These are phyloP conservation scores for Pachyuromys duprasi DNA, from an alignment of 2,797 vertebrate genomes.

Conservation along the genomic window DNA sequence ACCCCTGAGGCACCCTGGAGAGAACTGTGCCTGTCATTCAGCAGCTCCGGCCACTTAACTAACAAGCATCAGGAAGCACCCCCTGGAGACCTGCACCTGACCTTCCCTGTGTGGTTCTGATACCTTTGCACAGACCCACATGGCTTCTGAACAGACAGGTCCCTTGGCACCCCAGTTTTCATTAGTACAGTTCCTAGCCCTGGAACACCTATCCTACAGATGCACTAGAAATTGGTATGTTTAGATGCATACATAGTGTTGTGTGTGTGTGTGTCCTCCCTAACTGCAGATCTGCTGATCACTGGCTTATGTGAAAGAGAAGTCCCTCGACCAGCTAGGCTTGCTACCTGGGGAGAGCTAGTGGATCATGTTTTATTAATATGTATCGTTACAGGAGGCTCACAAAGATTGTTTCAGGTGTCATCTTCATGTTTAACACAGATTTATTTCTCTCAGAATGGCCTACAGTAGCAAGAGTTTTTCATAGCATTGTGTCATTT, in stretches of 20 bases:
- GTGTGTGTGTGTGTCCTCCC: neutral
- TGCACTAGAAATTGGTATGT: neutral
- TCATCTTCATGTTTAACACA: slow-evolving; percentile 21
- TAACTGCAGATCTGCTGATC: neutral
- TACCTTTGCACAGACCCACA: neutral
- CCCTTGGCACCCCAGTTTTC: neutral
- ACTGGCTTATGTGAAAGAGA: neutral
- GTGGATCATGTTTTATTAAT: slow-evolving; percentile 8
- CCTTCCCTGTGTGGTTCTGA: neutral
- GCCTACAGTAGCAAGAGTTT: neutral
- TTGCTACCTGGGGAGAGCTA: neutral
- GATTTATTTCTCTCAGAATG: slow-evolving; percentile 27
- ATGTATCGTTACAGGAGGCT: neutral
- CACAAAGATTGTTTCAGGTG: slow-evolving; percentile 1
- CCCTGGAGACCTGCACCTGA: neutral
- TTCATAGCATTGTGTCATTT: slow-evolving; percentile 27
- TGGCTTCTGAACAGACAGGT: neutral
- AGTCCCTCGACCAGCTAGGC: neutral
- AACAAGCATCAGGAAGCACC: neutral
- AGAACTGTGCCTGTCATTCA: neutral
- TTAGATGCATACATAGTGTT: neutral
- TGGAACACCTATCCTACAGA: neutral
- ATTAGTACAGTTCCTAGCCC: neutral
- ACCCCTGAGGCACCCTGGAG: neutral
- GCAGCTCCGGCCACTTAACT: neutral